Percentiles rank a stretch among this genome's conserved stretches.
Conservation (phyloP, 2,113 vertebrate species). For the Peucedramus taeniatus region DNA sequence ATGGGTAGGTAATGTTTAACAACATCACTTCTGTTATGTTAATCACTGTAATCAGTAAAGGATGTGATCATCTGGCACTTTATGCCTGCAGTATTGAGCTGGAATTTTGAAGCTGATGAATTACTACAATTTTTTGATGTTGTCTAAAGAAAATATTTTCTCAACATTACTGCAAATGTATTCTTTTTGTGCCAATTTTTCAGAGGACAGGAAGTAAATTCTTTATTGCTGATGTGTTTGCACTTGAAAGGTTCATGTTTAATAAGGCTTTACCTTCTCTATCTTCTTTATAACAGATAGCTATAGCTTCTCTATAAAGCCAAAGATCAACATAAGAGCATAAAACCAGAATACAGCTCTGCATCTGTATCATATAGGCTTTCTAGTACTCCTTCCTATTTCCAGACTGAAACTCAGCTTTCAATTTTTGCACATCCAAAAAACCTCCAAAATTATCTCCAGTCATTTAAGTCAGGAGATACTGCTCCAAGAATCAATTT, state of each 20-base stretch:
- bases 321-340: neutral
- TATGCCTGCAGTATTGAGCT: neutral
- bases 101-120: neutral
- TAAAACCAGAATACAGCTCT: neutral
- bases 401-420: neutral
- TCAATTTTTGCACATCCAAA: neutral
- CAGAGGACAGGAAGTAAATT: neutral
- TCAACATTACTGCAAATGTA: neutral
- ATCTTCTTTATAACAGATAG: neutral
- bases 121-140: neutral
- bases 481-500: neutral
- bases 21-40: neutral
- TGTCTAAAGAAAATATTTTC: neutral
- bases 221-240: neutral
- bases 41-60: neutral
- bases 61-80: neutral
- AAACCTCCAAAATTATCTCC: neutral
- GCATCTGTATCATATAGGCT: neutral
- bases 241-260: neutral
- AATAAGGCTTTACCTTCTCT: neutral
- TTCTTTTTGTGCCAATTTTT: neutral
- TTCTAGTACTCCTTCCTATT: neutral
- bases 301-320: neutral
- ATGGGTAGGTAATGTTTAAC: slow-evolving; percentile 7
- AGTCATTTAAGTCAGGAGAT: neutral